Conservation (phyloP, 2,113 vertebrate genomes). For the Catharus minimus region DNA sequence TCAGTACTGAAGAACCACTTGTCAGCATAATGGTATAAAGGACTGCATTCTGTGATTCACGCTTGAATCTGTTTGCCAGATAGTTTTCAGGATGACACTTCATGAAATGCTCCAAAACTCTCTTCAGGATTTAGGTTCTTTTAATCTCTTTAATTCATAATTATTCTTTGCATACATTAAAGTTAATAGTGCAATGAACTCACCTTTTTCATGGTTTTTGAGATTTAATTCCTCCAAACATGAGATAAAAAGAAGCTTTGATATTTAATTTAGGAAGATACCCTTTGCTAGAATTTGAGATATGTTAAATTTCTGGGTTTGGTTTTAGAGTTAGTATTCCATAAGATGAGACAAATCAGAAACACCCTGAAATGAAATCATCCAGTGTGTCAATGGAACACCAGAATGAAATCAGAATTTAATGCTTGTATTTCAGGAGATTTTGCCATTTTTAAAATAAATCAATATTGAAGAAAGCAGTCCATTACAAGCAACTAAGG, state of each 20-base stretch:
- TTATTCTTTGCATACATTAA: not conserved
- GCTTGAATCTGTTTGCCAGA: conserved; percentile 28
- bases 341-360: not conserved
- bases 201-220: not conserved
- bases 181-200: not conserved
- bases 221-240: not conserved
- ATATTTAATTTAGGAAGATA: not conserved
- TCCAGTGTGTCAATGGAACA: not conserved
- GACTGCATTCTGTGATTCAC: conserved; percentile 27
- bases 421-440: not conserved
- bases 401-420: not conserved
- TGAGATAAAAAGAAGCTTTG: not conserved
- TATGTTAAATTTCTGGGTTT: not conserved
- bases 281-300: not conserved
- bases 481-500: not conserved
- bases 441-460: not conserved
- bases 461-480: not conserved
- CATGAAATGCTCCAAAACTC: not conserved
- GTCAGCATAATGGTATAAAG: conserved; percentile 28
- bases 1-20: conserved; percentile 54
- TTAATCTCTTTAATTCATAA: not conserved
- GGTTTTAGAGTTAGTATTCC: not conserved
- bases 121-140: not conserved
- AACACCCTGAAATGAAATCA: not conserved
- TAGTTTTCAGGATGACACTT: conserved; percentile 17